Base-by-base conservation (phyloP, 2,113 vertebrate species). In the Tiliqua scincoides region DNA sequence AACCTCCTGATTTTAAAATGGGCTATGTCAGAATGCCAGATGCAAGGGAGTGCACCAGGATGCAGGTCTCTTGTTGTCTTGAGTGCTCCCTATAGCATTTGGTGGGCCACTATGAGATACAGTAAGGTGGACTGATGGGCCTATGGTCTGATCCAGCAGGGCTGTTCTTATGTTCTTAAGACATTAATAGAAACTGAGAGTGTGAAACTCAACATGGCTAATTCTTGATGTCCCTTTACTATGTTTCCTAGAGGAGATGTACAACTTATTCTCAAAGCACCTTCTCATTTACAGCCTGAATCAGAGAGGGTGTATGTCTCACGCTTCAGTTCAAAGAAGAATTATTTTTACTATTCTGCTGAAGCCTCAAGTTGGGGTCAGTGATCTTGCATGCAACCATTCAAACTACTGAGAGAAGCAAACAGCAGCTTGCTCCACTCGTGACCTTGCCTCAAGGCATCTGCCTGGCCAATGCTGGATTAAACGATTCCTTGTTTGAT, bases 271-370 rank as follows among this genome's bases (percentile, higher is more conserved):
- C n/a, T 11, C 77, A 89, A 82, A 91, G 87, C 25, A 1, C 86
- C 85, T 59, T 37, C 52, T 71, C 75, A 35, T 74, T 59, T 84
- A 90, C 83, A 83, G 85, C 77, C 82, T 67, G 32, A 76, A 75
- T 89, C 81, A 90, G 54, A 87, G 87, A 93, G 18, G 30, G 32
- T 70, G 91, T 91, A 85, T 91, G 88, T 92, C 92, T 90, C 0
- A 0, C 87, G 54, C 54, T 73, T 71, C 32, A 85, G 43, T 32
- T 61, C 54, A 77, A 84, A 54, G 20, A 75, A 17, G 62, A 35
- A 17, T 23, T 52, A 32, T 65, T 17, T n/a, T 59, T 54, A 73
- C 32, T n/a, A 32, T 2, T 70, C 30, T 74, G 25, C 20, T 21
- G 40, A 74, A 62, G 54, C 37, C 59, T 74, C 37, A 61, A 74